These are phyloP conservation scores for Betta splendens DNA, from an alignment of 2,797 vertebrate species.

Conservation along the genomic window DNA sequence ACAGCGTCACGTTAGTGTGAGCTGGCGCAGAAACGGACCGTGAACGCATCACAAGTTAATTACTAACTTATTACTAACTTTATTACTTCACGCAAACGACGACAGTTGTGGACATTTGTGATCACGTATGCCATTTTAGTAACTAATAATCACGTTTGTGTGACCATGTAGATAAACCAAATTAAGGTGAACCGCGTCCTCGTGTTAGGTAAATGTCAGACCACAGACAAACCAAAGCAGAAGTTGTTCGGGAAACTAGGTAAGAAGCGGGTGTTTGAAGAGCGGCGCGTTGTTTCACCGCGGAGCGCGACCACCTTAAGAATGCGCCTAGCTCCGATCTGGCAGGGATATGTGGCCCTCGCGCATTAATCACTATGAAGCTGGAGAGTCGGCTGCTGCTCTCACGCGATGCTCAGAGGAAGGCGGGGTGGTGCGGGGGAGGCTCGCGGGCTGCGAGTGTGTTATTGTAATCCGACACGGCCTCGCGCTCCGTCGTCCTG, in stretches of 20 bases:
- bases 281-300: background rate
- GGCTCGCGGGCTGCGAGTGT: conserved; percentile 54
- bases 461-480: conserved; percentile 82
- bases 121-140: no score
- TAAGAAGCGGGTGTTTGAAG: no score
- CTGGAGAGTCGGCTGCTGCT: conserved; percentile 78
- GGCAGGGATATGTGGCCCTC: conserved; percentile 73
- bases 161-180: background rate
- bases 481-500: conserved; percentile 59
- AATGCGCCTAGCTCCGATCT: conserved; percentile 61
- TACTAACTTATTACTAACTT: background rate
- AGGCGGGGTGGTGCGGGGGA: conserved; percentile 65
- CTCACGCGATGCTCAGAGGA: conserved; percentile 84
- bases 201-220: rapidly evolving
- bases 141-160: background rate
- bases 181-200: conserved; percentile 4
- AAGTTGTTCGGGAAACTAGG: no score
- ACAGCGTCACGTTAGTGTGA: no score
- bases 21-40: background rate
- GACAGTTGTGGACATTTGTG: background rate
- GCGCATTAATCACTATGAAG: conserved; percentile 85
- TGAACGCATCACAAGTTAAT: background rate
- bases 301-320: conserved; percentile 80
- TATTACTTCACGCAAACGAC: background rate
- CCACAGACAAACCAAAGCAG: background rate